Percentiles rank a stretch among this genome's conserved stretches.
Conservation (phyloP, 1,140 invertebrate species). For the Drosophila nikananu region DNA sequence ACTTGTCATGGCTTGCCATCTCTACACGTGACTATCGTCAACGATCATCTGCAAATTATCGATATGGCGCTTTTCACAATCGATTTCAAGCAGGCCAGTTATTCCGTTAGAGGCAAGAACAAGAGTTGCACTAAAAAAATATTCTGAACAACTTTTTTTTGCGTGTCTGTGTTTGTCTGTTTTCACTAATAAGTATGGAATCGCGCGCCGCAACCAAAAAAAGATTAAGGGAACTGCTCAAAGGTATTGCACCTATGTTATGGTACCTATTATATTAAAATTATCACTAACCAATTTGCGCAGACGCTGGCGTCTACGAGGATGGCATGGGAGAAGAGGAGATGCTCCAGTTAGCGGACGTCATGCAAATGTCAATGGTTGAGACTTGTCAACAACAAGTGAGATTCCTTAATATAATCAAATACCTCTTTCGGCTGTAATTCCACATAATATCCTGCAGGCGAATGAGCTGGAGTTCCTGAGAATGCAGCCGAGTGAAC, state of each 20-base stretch:
- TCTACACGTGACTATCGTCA: constrained; percentile 1
- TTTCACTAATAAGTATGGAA: constrained; percentile 36
- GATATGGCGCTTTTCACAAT: constrained; percentile 1
- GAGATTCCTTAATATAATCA: not conserved
- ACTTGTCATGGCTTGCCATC: not conserved
- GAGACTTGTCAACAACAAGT: constrained; percentile 38
- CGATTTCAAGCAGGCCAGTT: not conserved
- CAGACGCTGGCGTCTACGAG: constrained; percentile 62
- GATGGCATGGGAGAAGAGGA: constrained; percentile 60
- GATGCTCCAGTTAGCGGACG: constrained; percentile 57
- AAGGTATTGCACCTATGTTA: constrained; percentile 2
- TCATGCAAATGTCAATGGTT: constrained; percentile 45
- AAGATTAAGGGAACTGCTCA: constrained; percentile 21
- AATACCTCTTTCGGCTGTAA: not conserved
- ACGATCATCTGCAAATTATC: constrained; percentile 10
- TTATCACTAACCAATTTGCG: not conserved
- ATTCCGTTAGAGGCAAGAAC: constrained; percentile 24
- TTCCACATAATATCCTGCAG: not conserved
- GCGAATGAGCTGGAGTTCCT: constrained; percentile 55
- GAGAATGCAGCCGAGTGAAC: not conserved
- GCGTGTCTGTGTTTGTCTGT: not conserved
- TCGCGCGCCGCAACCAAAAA: constrained; percentile 9
- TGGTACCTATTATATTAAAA: not conserved
- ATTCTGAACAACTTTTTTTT: not conserved
- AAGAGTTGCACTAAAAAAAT: constrained; percentile 1